Base-by-base conservation (phyloP, 1,140 invertebrate species). In the Drosophila nasuta region DNA sequence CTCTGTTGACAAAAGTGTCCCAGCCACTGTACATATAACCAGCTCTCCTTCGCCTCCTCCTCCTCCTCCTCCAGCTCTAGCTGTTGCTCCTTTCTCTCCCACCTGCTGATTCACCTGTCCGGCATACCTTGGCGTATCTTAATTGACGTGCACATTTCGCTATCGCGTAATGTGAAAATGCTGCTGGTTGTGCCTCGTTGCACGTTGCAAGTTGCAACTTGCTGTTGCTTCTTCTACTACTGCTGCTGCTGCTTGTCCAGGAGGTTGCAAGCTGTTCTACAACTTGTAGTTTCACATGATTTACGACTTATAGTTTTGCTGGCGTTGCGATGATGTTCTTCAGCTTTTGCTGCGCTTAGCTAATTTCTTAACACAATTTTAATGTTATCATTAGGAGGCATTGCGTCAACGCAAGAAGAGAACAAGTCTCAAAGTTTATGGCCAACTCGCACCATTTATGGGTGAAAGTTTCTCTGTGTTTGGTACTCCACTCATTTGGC, bases 291-390 rank as follows among this genome's bases (percentile, higher is more conserved):
- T 72, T 82, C 81, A 76, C 74, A 87, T 87, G 83, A 87, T 87
- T 87, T 88, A 87, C 83, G 82, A 83, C 69, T 83, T 65, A 51
- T 59, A 64, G 73, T 71, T 63, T 38, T 38, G 35, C 35, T 38
- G 35, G 35, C 35, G 73, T 20, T 48, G 57, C 11, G 41, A 43
- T 38, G 35, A 10, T 38, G 7, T 38, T 38, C 30, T 33, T 5
- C 30, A 11, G 35, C 43, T 20, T 20, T 20, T 58, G 49, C 48
- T 54, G 70, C 68, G 15, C 54, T 78, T 52, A 72, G 81, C 85
- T 89, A 89, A 89, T 89, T 89, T 89, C 85, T 89, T 89, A 89
- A 89, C 85, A 89, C 85, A 89, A 89, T 89, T 89, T 85, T 89
- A 89, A 89, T 89, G 85, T 90, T 89, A 89, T 89, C 85, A 89